Conservation (phyloP, 2,113 vertebrate genomes). For the Trogon surrucura region DNA sequence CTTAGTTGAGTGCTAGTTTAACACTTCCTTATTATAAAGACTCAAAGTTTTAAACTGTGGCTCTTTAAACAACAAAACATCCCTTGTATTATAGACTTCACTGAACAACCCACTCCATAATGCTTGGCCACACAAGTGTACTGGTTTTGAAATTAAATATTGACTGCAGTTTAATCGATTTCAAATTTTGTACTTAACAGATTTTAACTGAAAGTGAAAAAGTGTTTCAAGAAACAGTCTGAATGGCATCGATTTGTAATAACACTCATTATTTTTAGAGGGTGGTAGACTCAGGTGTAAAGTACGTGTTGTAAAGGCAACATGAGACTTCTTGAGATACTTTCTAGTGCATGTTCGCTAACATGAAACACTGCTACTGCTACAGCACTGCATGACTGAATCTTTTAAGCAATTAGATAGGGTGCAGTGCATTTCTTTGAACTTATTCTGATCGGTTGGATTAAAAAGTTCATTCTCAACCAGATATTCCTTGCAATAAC, state of each 20-base stretch:
- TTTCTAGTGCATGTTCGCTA: neutral
- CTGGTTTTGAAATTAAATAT: neutral
- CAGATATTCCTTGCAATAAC: neutral
- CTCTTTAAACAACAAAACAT: neutral
- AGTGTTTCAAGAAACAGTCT: neutral
- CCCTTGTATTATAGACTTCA: neutral
- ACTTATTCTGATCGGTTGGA: neutral
- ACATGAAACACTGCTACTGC: neutral
- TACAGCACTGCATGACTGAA: neutral
- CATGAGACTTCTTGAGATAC: neutral
- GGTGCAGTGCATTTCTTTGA: neutral
- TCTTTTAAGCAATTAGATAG: neutral
- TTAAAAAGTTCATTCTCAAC: neutral
- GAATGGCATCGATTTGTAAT: neutral
- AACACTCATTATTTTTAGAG: neutral
- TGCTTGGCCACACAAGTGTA: accelerated
- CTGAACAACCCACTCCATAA: neutral
- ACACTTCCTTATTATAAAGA: neutral
- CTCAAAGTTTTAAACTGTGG: neutral
- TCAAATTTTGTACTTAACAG: neutral
- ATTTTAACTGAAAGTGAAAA: neutral
- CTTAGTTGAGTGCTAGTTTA: neutral
- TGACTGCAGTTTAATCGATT: neutral
- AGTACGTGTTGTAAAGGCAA: neutral
- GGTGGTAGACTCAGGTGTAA: neutral